phyloP scores from a whole-genome alignment of 2,113 vertebrate genomes.

The Saccopteryx bilineata region DNA sequence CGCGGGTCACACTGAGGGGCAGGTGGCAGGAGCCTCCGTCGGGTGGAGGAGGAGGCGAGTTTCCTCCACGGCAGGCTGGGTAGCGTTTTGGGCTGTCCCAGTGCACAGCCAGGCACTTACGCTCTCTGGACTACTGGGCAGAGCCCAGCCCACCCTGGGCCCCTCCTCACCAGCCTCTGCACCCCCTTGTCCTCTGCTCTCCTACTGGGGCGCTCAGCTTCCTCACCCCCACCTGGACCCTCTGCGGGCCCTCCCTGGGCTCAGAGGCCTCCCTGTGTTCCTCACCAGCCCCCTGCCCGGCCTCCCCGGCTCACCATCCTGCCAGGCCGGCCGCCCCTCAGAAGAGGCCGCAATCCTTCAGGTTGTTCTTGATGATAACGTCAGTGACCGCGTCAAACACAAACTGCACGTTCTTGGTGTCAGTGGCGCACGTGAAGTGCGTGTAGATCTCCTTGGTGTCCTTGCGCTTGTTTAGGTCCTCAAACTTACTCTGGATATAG shows the following conservation, averaged over 20 bases:
- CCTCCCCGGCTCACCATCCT: slow-evolving; percentile 77
- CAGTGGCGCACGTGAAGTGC: slow-evolving; percentile 99
- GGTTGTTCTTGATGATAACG: slow-evolving; percentile 99
- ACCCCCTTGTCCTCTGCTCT: neutral
- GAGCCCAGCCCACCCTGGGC: neutral
- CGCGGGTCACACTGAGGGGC: neutral
- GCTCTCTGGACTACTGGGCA: neutral
- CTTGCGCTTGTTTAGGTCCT: slow-evolving; percentile 99
- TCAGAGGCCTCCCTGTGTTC: neutral
- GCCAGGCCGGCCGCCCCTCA: slow-evolving; percentile 83
- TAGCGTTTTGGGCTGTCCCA: neutral
- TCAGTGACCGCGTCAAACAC: slow-evolving; percentile 98
- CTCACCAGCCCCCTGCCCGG: neutral
- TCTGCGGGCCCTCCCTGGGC: neutral
- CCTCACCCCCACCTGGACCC: too few species aligned
- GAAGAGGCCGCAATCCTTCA: slow-evolving; percentile 99
- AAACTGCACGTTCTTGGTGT: slow-evolving; percentile 99
- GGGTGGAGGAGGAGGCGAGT: neutral
- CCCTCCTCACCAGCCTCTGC: neutral
- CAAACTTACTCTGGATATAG: slow-evolving; percentile 99
- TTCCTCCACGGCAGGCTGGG: neutral
- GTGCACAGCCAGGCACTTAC: neutral
- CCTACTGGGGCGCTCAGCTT: neutral
- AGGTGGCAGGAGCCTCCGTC: neutral
- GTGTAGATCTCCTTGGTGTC: slow-evolving; percentile 99